Conservation (phyloP, 2,888 invertebrate species). For the Archaeoteleia sp. region DNA sequence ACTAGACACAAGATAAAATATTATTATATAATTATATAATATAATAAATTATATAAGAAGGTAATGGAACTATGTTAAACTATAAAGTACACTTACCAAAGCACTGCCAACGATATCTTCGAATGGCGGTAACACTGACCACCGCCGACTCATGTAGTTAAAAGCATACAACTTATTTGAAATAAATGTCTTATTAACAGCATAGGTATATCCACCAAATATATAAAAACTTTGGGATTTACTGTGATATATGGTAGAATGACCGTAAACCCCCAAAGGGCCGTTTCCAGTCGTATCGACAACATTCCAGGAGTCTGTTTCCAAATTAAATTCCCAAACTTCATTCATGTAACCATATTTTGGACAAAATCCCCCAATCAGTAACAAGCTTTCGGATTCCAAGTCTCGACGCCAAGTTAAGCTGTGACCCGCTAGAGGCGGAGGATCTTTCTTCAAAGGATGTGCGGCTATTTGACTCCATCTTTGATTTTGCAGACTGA, state of each 20-base stretch:
- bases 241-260: constrained; percentile 90
- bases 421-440: constrained; percentile 92
- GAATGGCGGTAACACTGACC: constrained; percentile 87
- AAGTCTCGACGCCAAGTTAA: constrained; percentile 86
- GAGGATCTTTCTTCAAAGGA: constrained; percentile 76
- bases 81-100: constrained; percentile 71
- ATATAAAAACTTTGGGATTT: constrained; percentile 90
- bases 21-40: constrained; percentile 5
- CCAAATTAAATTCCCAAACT: constrained; percentile 88
- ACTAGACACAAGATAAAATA: constrained; percentile 39
- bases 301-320: constrained; percentile 83
- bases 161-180: constrained; percentile 88
- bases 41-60: background rate
- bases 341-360: constrained; percentile 84
- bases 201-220: constrained; percentile 90
- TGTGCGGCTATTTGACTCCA: constrained; percentile 83
- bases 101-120: constrained; percentile 75
- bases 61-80: background rate
- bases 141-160: constrained; percentile 84
- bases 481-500: constrained; percentile 88
- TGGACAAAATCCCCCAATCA: constrained; percentile 91
- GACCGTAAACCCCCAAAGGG: constrained; percentile 90
- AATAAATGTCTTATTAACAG: constrained; percentile 81
- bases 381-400: constrained; percentile 84
- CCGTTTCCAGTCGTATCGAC: constrained; percentile 83